Evolutionary conservation across 2,888 invertebrate species (phyloP), one percentile per base, ranked within the genome.

Genomic region (Seladonia tumulorum): DNA sequence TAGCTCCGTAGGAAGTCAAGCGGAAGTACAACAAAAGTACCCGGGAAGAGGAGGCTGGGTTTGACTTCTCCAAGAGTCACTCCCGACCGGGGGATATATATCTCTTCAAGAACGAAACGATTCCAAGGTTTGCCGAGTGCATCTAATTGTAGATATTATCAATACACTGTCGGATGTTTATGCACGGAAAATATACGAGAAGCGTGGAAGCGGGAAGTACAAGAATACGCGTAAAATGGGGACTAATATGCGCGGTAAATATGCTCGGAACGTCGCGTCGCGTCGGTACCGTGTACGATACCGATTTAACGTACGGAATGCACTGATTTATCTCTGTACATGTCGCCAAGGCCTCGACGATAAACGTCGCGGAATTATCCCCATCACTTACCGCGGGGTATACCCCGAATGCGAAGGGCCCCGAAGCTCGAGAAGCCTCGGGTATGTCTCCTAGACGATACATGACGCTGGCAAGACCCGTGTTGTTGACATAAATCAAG

Each of bases 11-110:
- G 76, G 68, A 82, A 87, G 86, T 79, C 87, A 79, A 76, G 73
- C 76, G 78, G 82, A 86, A 86, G 79, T 79, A 76, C 82, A 73
- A 73, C 82, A 79, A 86, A 82, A 86, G 68, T 76, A 70, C 47
- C 25, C 39, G 63, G 45, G 29, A 18, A 68, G 57, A 35, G 49
- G 60, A 75, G 16, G 35, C 75, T 86, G 76, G 49, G 60, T 86
- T 81, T 85, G 74, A 77, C 80, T 85, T 85, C 18, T 35, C 71
- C 45, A 8, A 29, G 57, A 79, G 53, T 25, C 47, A 39, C 49
- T 45, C 29, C 25, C 29, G 42, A 1, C 22, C 18, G 72, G 76
- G 16, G 53, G 53, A 81, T 42, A 70, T 71, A 81, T 42, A 70
- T 71, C 76, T 76, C 66, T 35, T 68, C 45, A 45, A 63, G 63